Evolutionary conservation across 2,888 invertebrate species (phyloP).

Genomic region (Stramonita haemastoma): DNA sequence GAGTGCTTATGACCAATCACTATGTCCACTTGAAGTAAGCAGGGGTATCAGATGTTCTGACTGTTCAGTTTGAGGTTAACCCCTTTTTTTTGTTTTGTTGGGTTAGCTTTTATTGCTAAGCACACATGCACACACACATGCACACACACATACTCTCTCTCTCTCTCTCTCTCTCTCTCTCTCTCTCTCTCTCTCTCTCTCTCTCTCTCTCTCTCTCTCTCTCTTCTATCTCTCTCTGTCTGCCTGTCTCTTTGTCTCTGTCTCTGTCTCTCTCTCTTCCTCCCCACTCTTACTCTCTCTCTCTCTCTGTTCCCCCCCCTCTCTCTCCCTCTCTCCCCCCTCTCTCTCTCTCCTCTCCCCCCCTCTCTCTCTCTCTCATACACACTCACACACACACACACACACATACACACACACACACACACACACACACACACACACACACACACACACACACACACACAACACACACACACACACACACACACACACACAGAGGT

Average conservation of each 20-base stretch:
- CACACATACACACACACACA: background rate
- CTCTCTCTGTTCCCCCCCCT: background rate
- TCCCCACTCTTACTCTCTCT: background rate
- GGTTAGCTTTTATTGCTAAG: too few species aligned
- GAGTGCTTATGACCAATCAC: too few species aligned
- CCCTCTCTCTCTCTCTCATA: background rate
- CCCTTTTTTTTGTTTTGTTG: too few species aligned
- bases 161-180: background rate
- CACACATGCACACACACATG: background rate
- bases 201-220: background rate
- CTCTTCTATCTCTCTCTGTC: background rate
- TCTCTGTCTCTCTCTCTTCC: too few species aligned
- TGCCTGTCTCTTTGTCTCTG: background rate
- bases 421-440: background rate
- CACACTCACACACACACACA: background rate
- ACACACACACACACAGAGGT: background rate
- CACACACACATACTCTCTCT: constrained; percentile 3
- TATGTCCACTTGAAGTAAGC: too few species aligned
- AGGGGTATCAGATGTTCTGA: too few species aligned
- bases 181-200: background rate
- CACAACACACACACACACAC: background rate
- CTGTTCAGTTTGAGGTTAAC: too few species aligned
- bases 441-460: background rate
- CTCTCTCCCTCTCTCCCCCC: background rate
- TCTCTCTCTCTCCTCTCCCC: background rate